Conservation (phyloP, 2,797 vertebrate genomes). For the Benthosema pterotum region DNA sequence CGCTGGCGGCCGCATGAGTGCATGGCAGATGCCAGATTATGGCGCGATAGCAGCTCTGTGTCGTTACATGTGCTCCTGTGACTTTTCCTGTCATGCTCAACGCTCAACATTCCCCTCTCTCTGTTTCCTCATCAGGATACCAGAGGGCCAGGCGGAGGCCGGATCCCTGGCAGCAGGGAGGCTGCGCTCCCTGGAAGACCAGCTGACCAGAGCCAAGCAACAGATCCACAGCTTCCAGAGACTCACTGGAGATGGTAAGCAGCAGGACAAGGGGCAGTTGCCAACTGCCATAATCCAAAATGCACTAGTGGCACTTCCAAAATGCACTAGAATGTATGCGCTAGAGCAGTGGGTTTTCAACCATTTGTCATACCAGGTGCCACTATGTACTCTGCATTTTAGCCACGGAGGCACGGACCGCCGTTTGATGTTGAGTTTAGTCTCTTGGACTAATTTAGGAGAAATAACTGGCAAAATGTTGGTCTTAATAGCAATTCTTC, state of each 20-base stretch:
- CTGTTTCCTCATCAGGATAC: constrained; percentile 83
- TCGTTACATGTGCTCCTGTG: constrained; percentile 3
- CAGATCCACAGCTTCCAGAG: constrained; percentile 96
- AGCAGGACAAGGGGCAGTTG: constrained; percentile 42
- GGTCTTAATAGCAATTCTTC: too few relatives aligned
- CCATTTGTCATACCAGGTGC: too few relatives aligned
- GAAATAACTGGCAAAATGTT: too few relatives aligned
- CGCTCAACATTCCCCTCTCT: constrained; percentile 13
- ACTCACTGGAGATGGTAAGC: constrained; percentile 89
- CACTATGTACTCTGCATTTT: too few relatives aligned
- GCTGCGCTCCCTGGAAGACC: constrained; percentile 93
- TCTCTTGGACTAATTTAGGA: too few relatives aligned
- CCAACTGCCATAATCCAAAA: too few relatives aligned
- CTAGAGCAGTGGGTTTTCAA: too few relatives aligned
- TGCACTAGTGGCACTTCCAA: too few relatives aligned
- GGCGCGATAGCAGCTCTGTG: background rate
- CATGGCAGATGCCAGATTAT: constrained; percentile 10
- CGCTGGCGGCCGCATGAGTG: constrained; percentile 4
- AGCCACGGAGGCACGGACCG: too few relatives aligned
- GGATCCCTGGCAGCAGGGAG: constrained; percentile 88
- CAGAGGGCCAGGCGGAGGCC: constrained; percentile 91
- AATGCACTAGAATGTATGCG: too few relatives aligned
- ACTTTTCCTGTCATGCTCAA: constrained; percentile 7
- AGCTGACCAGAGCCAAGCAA: constrained; percentile 95
- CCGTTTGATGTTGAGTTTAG: too few relatives aligned